Conservation (phyloP, 2,113 vertebrate genomes). For the Pelusios castaneus region DNA sequence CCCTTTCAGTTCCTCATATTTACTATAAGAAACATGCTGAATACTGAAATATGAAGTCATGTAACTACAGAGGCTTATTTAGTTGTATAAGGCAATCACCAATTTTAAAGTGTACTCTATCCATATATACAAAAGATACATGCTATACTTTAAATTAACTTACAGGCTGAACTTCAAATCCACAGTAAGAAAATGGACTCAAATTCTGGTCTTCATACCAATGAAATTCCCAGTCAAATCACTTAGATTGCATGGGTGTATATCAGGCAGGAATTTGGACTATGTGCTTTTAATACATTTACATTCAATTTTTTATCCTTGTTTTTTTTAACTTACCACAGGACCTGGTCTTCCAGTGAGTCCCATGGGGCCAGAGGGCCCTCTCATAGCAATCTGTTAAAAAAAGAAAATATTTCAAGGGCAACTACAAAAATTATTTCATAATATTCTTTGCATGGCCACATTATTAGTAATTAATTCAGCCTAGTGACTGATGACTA, state of each 20-base stretch:
- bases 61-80: neutral
- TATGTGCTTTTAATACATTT: neutral
- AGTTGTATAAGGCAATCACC: neutral
- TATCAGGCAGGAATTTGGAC: neutral
- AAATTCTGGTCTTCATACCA: neutral
- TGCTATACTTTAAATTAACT: neutral
- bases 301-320: neutral
- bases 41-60: neutral
- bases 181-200: neutral
- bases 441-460: neutral
- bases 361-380: constrained; percentile 95
- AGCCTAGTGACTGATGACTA: neutral
- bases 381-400: constrained; percentile 94
- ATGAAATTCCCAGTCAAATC: neutral
- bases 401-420: constrained; percentile 4
- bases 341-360: constrained; percentile 97
- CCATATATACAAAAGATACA: neutral
- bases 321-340: constrained; percentile 86
- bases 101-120: neutral
- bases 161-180: neutral
- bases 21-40: neutral
- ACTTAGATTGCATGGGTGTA: neutral
- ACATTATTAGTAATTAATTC: neutral
- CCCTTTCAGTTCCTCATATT: neutral
- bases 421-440: neutral